Base-by-base conservation (phyloP, 2,888 invertebrate species). In the Sminthurinus aureus region DNA sequence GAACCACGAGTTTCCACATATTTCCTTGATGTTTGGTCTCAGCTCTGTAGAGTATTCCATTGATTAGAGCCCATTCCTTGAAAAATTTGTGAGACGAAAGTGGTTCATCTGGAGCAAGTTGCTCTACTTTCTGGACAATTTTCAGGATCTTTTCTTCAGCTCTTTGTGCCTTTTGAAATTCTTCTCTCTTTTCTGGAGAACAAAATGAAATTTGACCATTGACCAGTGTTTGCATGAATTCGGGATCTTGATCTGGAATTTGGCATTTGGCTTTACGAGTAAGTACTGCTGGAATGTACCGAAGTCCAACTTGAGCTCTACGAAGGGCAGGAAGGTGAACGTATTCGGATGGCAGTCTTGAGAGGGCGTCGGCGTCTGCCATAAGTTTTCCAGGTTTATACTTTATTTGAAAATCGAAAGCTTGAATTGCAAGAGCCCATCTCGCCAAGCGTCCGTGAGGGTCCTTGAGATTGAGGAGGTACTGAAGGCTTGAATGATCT, bases 401-500 rank as follows among this genome's bases (percentile, higher is more conserved):
- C 6, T 24, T 15, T 0, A 88, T 83, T 18, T 80, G 76, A 64
- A 84, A 86, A 52, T 86, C 83, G 38, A 84, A 87, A 12, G 58
- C 69, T 77, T 87, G 85, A 12, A 89, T 22, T 3, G 38, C 74
- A 20, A 88, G 50, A 0, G 83, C 75, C 88, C 87, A 86, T 0
- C 86, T 82, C 24, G 86, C 86, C 15, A 88, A 69, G 51, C 85
- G 22, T 6, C 85, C 84, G 3, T 84, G 77, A 4, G 85, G 85
- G 18, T 86, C 85, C 64, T 86, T 86, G n/a, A 85, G 50, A 3
- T 74, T 83, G 2, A 66, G 24, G 9, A 89, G 26, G 79, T 85
- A 85, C 1, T 69, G n/a, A 18, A 89, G 78, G 2, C 85, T 79
- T n/a, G 85, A 78, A 69, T 89, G 89, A 66, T 89, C 88, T 1